Evolutionary conservation across 2,888 invertebrate species (phyloP), one percentile per base, ranked within the genome.

Genomic region (Dioctria rufipes): DNA sequence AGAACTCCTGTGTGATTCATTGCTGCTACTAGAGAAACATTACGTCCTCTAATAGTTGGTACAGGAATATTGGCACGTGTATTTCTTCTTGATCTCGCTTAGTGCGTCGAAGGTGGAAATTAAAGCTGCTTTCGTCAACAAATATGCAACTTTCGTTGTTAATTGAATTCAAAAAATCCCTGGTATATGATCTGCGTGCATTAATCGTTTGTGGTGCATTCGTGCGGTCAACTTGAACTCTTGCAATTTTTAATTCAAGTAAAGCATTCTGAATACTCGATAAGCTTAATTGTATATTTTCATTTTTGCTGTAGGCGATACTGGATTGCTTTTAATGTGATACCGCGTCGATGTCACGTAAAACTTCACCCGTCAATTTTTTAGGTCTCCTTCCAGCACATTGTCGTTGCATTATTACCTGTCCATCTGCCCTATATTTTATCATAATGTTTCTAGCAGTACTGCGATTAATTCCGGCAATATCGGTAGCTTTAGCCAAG

Each of bases 121-220:
- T 69, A 9, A 69, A 51, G 49, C 69, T 25, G 43, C 25, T 25
- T 51, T 69, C 69, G 13, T 69, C 69, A 37, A 69, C 13, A 51
- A 69, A 69, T 3, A 69, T 69, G 3, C 13, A 25, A 5, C 39
- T 69, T 69, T 49, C 37, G 6, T 51, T 51, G n/a, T 43, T 25
- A 25, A 25, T 25, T 25, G 25, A 25, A 46, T 46, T 46, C 5
- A 46, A 46, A 46, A 46, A 46, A 46, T 46, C 49, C 49, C 49
- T 46, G 49, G 49, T 2, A 46, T 46, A 46, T 46, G 49, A 46
- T 46, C 49, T 46, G 9, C 49, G 49, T 46, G 49, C 5, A 46
- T 46, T 9, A 46, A 46, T 46, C 49, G 9, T 25, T 25, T 25
- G 25, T 25, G 25, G 25, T 25, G 25, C 25, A 46, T 46, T 9